Conservation (phyloP, 1,140 invertebrate species). For the Drosophila ficusphila region DNA sequence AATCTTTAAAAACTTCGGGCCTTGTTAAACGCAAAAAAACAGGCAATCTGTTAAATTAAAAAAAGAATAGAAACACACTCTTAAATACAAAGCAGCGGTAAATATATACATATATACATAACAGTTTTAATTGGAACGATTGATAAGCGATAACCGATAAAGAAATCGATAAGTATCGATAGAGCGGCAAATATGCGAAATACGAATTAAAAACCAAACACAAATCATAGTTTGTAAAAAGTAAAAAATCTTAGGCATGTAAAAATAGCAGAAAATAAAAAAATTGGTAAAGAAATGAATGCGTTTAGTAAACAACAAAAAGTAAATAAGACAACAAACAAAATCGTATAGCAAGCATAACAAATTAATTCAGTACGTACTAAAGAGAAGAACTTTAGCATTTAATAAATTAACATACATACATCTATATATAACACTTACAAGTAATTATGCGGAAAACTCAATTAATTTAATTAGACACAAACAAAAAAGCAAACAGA, state of each 20-base stretch:
- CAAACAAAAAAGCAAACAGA: constrained; percentile 11
- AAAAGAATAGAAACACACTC: neutral
- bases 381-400: constrained; percentile 58
- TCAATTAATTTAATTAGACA: constrained; percentile 54
- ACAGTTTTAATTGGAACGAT: constrained; percentile 42
- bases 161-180: constrained; percentile 27
- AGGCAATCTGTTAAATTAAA: constrained; percentile 6
- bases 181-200: constrained; percentile 31
- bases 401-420: constrained; percentile 69
- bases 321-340: constrained; percentile 31
- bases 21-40: constrained; percentile 14
- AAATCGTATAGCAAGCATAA: constrained; percentile 49
- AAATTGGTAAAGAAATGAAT: constrained; percentile 21
- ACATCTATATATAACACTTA: constrained; percentile 50
- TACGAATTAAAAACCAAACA: constrained; percentile 59
- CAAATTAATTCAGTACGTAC: constrained; percentile 60
- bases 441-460: constrained; percentile 48
- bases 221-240: constrained; percentile 73
- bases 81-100: constrained; percentile 22
- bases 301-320: constrained; percentile 9
- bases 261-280: constrained; percentile 53
- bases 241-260: constrained; percentile 49
- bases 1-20: constrained; percentile 8
- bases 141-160: constrained; percentile 25
- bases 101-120: constrained; percentile 15